phyloP scores from a whole-genome alignment of 1,140 invertebrate genomes.

The Trypoxylus dichotomus region DNA sequence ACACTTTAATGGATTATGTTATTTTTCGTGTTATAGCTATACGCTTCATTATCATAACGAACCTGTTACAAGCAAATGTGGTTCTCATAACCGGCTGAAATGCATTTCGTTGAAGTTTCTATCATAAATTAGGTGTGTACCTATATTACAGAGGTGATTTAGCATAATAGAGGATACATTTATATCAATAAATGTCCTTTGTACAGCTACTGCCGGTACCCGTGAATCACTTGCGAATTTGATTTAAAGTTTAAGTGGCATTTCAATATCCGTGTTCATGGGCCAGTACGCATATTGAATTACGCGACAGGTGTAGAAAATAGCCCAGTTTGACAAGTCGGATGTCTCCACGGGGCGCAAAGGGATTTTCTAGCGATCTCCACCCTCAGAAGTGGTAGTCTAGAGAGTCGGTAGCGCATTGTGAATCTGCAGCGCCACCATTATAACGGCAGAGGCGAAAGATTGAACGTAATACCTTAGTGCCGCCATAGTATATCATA shows the following conservation, averaged over 20 bases:
- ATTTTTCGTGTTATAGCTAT: too few species aligned
- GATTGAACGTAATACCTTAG: neutral
- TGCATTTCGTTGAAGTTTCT: too few species aligned
- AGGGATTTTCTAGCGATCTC: neutral
- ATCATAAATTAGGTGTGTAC: neutral
- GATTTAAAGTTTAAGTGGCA: conserved; percentile 48
- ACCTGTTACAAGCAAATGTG: too few species aligned
- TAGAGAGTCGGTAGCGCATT: neutral
- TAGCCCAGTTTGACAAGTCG: conserved; percentile 22
- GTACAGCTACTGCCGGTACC: conserved; percentile 32
- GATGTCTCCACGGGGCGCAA: conserved; percentile 1
- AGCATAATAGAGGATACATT: conserved; percentile 25
- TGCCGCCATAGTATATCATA: conserved; percentile 6
- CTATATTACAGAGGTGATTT: neutral
- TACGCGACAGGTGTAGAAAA: conserved; percentile 44
- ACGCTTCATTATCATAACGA: too few species aligned
- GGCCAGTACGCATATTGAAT: conserved; percentile 38
- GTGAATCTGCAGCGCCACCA: neutral
- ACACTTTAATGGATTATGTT: too few species aligned
- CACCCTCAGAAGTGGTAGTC: neutral
- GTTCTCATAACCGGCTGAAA: too few species aligned
- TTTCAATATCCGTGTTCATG: conserved; percentile 47
- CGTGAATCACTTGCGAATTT: conserved; percentile 45
- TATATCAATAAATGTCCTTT: conserved; percentile 31
- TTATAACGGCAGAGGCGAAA: neutral